Conservation (phyloP, 2,797 vertebrate genomes). For the Apodemus agrarius region DNA sequence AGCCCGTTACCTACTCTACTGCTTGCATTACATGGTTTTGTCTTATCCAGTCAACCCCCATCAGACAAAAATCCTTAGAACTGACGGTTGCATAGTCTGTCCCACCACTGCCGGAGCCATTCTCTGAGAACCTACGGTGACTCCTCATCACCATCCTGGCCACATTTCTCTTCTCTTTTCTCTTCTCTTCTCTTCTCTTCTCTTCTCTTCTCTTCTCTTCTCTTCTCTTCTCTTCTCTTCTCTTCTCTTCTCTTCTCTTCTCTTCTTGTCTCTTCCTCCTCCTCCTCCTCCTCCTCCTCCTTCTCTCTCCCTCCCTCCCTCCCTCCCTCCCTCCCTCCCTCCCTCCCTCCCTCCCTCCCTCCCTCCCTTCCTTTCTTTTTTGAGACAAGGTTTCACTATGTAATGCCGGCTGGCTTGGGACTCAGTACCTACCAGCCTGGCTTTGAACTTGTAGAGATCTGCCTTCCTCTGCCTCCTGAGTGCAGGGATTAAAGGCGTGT, state of each 20-base stretch:
- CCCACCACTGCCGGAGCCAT: not conserved
- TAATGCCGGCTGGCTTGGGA: not conserved
- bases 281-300: accelerated
- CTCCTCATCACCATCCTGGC: not conserved
- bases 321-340: accelerated
- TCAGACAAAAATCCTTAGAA: not conserved
- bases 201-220: not conserved
- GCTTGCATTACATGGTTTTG: not conserved
- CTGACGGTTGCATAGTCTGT: accelerated
- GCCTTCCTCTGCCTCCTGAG: not conserved
- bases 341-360: too few species aligned
- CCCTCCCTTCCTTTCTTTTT: not conserved
- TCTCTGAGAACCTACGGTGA: not conserved
- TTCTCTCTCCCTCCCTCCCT: accelerated
- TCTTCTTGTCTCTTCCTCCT: accelerated
- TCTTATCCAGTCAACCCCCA: not conserved
- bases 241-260: accelerated
- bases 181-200: too few species aligned
- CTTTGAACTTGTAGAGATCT: not conserved
- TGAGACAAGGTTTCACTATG: not conserved
- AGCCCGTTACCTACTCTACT: not conserved
- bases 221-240: too few species aligned
- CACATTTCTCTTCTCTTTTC: too few species aligned
- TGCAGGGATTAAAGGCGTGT: not conserved
- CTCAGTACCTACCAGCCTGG: not conserved